Conservation (phyloP, 2,797 vertebrate genomes). For the Echiichthys vipera region DNA sequence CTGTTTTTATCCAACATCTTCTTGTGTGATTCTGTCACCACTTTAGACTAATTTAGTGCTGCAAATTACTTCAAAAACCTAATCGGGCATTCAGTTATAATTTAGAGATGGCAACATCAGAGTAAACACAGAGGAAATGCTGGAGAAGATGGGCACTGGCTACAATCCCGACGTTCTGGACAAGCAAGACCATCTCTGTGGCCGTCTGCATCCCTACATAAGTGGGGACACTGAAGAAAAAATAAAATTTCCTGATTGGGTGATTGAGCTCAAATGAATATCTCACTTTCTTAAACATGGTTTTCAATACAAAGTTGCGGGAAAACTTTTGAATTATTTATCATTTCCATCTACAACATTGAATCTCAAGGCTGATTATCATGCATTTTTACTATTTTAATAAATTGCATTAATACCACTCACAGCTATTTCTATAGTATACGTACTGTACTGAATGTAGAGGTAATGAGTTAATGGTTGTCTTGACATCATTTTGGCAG, state of each 20-base stretch:
- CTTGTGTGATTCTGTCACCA: constrained; percentile 14
- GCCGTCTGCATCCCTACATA: no score
- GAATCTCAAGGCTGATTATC: neutral
- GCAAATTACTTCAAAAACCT: constrained; percentile 9
- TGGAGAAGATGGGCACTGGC: no score
- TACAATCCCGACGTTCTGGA: no score
- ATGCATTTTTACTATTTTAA: neutral
- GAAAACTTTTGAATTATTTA: neutral
- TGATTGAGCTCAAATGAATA: no score
- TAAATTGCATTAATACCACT: neutral
- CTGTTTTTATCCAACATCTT: constrained; percentile 2
- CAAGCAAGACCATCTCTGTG: no score
- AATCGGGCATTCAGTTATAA: constrained; percentile 11
- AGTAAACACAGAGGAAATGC: no score
- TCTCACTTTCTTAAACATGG: neutral
- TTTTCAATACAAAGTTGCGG: neutral
- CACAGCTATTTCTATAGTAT: neutral
- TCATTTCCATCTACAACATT: neutral
- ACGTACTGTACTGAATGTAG: neutral
- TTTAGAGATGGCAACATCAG: constrained; percentile 3
- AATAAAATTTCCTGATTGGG: no score
- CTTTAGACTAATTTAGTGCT: constrained; percentile 19
- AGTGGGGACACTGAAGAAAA: no score
- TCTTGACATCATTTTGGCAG: neutral
- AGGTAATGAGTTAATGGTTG: neutral